Evolutionary conservation across 2,888 invertebrate genomes (phyloP), one percentile per base, ranked within the genome.

Genomic region (Mellilla xanthometata): DNA sequence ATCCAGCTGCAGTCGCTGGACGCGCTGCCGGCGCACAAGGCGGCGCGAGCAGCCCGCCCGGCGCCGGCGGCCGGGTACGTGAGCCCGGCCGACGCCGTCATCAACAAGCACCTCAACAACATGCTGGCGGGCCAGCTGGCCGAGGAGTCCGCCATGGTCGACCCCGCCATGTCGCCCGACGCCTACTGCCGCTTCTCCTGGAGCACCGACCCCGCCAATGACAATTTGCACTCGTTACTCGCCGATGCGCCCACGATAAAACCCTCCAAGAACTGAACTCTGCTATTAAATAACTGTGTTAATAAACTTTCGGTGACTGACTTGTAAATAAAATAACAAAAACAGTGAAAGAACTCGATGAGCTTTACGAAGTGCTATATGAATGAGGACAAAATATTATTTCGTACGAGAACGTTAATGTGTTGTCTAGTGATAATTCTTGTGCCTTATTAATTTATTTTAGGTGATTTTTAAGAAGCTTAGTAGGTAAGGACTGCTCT

Each of bases 391-490:
- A 69, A 77, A 71, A 73, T 73, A 64, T 70, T 67, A 67, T 74
- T 76, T 73, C 63, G 80, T 75, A 72, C 73, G 74, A 73, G 64
- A 72, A 73, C 66, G 67, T 76, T 74, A 63, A 76, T 80, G 79
- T 84, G 79, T 78, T 75, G 70, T 81, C 74, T 88, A 88, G 88
- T 88, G 88, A 87, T 88, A 87, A 81, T 78, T 81, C 76, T 86
- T 78, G 88, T 89, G 88, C 89, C 89, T 89, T 89, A 89, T 85
- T 88, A 89, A 88, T 85, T 88, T 89, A 88, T 88, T 86, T 88
- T 87, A 87, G 87, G 82, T 77, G 73, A 76, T 76, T 69, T 68
- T 72, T 76, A 75, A 65, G 78, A 81, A 81, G 71, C 62, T 72
- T 71, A 67, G 70, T 87, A 85, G 88, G 88, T 89, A 86, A 89